Percentiles rank a stretch among this genome's conserved stretches.
phyloP scores from a whole-genome alignment of 2,888 invertebrate genomes.

The Teinopalpus imperialis region DNA sequence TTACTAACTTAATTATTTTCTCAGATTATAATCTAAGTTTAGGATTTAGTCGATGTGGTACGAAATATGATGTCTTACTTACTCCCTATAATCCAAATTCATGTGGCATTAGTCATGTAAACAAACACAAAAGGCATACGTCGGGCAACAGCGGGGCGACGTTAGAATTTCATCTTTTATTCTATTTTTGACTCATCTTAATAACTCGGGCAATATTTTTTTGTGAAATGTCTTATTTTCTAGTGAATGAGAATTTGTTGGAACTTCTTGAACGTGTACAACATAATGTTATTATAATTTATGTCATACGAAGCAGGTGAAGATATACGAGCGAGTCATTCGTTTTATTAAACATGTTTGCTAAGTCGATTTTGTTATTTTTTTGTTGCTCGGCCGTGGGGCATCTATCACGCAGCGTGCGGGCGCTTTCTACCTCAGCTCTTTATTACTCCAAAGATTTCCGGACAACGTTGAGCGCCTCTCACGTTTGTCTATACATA shows the following conservation, averaged over 20 bases:
- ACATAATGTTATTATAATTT: constrained; percentile 81
- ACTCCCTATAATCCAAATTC: constrained; percentile 38
- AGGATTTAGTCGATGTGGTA: constrained; percentile 14
- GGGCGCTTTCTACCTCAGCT: constrained; percentile 73
- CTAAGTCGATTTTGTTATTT: constrained; percentile 80
- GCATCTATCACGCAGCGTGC: constrained; percentile 80
- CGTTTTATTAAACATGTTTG: constrained; percentile 81
- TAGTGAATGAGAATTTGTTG: constrained; percentile 79
- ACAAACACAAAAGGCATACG: constrained; percentile 48
- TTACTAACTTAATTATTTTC: no score
- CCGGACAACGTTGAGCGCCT: constrained; percentile 51
- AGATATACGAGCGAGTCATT: constrained; percentile 79
- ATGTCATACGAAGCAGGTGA: constrained; percentile 82
- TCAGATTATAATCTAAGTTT: no score
- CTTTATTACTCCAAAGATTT: constrained; percentile 77
- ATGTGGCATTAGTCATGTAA: constrained; percentile 49
- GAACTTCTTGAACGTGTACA: constrained; percentile 77
- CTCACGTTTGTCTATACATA: constrained; percentile 20
- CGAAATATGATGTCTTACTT: constrained; percentile 32
- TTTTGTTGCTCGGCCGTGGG: constrained; percentile 62
- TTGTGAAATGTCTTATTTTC: constrained; percentile 73
- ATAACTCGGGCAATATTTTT: constrained; percentile 67
- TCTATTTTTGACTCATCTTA: constrained; percentile 61
- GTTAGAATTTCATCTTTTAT: constrained; percentile 56
- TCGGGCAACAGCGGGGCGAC: constrained; percentile 51